Percentiles rank a stretch among this genome's conserved stretches.
phyloP scores from a whole-genome alignment of 2,888 invertebrate species.

The Tholera decimalis region DNA sequence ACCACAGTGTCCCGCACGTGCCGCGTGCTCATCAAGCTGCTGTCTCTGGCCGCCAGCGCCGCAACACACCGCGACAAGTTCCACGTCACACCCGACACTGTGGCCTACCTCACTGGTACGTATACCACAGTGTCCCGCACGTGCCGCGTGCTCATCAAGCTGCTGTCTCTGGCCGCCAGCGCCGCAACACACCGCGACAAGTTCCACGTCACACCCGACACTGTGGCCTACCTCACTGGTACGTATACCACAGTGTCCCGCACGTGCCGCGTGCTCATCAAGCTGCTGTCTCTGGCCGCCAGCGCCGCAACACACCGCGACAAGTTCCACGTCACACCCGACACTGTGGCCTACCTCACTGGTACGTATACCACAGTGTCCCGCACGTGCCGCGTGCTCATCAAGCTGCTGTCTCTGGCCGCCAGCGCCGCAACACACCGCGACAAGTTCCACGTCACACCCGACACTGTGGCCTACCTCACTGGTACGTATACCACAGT shows the following conservation, averaged over 20 bases:
- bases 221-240: too few species aligned
- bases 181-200: conserved; percentile 60
- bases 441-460: conserved; percentile 92
- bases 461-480: too few species aligned
- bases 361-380: background rate
- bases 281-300: background rate
- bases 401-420: conserved; percentile 96
- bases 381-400: conserved; percentile 91
- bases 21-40: too few species aligned
- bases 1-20: too few species aligned
- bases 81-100: too few species aligned
- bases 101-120: too few species aligned
- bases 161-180: conserved; percentile 97
- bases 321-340: conserved; percentile 98
- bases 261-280: background rate
- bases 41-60: too few species aligned
- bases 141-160: conserved; percentile 94
- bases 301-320: background rate
- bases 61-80: too few species aligned
- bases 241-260: too few species aligned
- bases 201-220: conserved; percentile 93
- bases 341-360: background rate
- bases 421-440: conserved; percentile 91
- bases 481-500: too few species aligned
- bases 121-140: background rate